Conservation (phyloP, 35 echinoderm and acorn worm species). For the Acanthaster planci region DNA sequence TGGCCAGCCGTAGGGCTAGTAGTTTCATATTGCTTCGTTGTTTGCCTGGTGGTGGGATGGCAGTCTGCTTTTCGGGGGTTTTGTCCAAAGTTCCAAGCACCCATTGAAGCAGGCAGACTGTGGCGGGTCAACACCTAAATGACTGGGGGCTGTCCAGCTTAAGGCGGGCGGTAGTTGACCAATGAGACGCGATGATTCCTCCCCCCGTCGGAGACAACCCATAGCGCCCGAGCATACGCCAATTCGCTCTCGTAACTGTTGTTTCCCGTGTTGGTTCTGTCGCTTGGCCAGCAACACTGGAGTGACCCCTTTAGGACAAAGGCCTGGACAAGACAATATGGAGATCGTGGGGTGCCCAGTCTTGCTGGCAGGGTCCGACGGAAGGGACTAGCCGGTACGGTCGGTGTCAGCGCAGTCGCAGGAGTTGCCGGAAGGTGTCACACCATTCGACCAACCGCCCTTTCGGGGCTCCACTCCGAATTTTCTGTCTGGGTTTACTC, state of each 20-base stretch:
- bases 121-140: too few relatives aligned
- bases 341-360: slow-evolving; percentile 17
- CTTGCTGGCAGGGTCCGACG: slow-evolving; percentile 52
- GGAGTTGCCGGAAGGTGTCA: slow-evolving; percentile 23
- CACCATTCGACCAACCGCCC: slow-evolving; percentile 1
- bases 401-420: slow-evolving; percentile 57
- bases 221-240: background rate
- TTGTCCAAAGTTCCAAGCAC: slow-evolving; percentile 6
- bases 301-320: slow-evolving; percentile 59
- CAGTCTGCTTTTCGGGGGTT: slow-evolving; percentile 41
- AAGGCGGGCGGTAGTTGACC: too few relatives aligned
- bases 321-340: slow-evolving; percentile 43
- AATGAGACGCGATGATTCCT: too few relatives aligned
- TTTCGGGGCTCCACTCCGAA: slow-evolving; percentile 22
- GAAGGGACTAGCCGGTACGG: slow-evolving; percentile 58
- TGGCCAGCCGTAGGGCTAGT: slow-evolving; percentile 1
- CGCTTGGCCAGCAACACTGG: slow-evolving; percentile 28
- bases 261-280: background rate
- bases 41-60: too few relatives aligned
- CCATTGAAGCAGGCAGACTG: slow-evolving; percentile 58
- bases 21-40: slow-evolving; percentile 41
- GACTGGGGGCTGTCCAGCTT: too few relatives aligned
- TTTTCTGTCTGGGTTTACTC: background rate
- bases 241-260: background rate
- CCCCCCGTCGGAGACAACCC: slow-evolving; percentile 29